Evolutionary conservation across 1,140 invertebrate species (phyloP).

Genomic region (Drosophila insularis): DNA sequence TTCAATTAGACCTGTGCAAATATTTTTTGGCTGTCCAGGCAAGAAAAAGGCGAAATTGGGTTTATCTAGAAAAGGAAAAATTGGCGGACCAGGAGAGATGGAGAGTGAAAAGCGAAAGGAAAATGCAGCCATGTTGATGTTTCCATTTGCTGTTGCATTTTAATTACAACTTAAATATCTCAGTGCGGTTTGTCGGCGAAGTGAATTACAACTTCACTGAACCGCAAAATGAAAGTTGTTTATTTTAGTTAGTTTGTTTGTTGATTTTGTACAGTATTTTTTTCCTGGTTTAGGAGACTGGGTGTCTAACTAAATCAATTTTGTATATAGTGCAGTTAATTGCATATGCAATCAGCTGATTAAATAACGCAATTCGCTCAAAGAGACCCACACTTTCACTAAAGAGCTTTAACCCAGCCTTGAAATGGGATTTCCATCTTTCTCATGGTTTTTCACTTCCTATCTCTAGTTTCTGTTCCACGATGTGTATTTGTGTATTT

Average conservation of each 20-base stretch:
- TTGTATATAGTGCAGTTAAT: conserved; percentile 55
- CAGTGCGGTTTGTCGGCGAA: conserved; percentile 51
- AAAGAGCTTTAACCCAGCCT: conserved; percentile 10
- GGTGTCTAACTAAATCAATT: conserved; percentile 50
- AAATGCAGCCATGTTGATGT: conserved; percentile 48
- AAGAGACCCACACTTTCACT: conserved; percentile 34
- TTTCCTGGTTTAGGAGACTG: conserved; percentile 27
- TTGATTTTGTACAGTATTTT: conserved; percentile 2
- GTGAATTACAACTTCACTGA: conserved; percentile 74
- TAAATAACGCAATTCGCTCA: conserved; percentile 28
- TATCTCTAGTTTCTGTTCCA: background rate
- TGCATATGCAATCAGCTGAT: conserved; percentile 27
- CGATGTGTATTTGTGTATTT: too few species aligned
- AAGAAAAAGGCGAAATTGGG: conserved; percentile 68
- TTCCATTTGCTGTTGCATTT: conserved; percentile 62
- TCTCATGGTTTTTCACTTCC: background rate
- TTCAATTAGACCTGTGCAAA: conserved; percentile 80
- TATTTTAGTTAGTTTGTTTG: conserved; percentile 48
- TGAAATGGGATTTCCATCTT: background rate
- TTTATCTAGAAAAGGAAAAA: conserved; percentile 72
- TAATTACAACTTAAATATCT: conserved; percentile 80
- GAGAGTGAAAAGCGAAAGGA: conserved; percentile 12
- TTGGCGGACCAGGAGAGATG: background rate
- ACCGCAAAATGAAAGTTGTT: conserved; percentile 76
- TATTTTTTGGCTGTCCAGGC: conserved; percentile 63